These are phyloP conservation scores for Chaetophractus vellerosus DNA, from an alignment of 2,797 vertebrate species.

Conservation along the genomic window DNA sequence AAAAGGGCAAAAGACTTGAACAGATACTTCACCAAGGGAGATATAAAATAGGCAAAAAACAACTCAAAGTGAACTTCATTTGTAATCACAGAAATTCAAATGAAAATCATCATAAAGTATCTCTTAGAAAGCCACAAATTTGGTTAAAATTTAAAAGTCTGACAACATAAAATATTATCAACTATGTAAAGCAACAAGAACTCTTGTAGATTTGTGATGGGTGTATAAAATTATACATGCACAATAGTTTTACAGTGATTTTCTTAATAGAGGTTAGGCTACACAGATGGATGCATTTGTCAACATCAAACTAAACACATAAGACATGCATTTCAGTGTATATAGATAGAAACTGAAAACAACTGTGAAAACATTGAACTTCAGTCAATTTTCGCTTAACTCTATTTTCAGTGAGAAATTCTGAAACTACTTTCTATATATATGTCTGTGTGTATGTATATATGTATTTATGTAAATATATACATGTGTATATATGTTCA, in stretches of 20 bases:
- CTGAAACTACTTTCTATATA: background rate
- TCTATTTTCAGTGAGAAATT: background rate
- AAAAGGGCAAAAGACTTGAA: background rate
- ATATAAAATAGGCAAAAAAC: background rate
- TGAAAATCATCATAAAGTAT: background rate
- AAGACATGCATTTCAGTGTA: background rate
- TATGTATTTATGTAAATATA: too few relatives aligned
- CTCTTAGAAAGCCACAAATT: background rate
- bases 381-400: background rate
- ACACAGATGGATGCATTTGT: background rate
- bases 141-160: background rate
- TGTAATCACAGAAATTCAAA: background rate
- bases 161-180: background rate
- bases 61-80: background rate
- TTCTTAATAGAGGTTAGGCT: background rate
- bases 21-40: background rate
- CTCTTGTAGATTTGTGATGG: background rate
- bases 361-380: background rate
- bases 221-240: background rate
- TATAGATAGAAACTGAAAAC: background rate
- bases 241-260: too few relatives aligned
- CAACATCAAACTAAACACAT: background rate
- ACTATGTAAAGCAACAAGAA: background rate
- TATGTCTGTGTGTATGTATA: too few relatives aligned
- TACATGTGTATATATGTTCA: too few relatives aligned